Base-by-base conservation (phyloP, 1,140 invertebrate species). In the Sminthurinus signatus region DNA sequence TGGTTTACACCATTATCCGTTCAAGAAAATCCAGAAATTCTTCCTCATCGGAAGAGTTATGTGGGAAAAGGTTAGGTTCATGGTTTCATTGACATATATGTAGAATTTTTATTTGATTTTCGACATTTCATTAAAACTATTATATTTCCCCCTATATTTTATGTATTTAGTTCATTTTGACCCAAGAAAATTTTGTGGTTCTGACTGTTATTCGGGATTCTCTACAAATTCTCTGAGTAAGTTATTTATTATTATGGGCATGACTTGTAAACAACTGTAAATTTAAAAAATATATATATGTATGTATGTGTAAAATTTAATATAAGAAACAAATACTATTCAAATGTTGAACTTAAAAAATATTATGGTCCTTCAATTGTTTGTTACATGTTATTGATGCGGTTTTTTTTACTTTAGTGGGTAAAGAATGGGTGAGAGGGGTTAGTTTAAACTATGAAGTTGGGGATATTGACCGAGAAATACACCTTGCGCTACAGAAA, bases 171-270 rank as follows among this genome's bases (percentile, higher is more conserved):
- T n/a, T n/a, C 79, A 78, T 73, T 85, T 92, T 75, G 85, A 90
- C 78, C 84, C 87, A 2, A 81, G 82, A 39, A 75, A 81, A 46
- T 78, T 82, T 43, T 93, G 90, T 76, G 79, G 80, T 32, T 80
- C 83, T 12, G 79, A 86, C 52, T 93, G 89, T 77, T 93, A 93
- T 74, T 81, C 88, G 46, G 86, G 87, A 14, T 74, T 84, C 62
- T 73, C 77, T 31, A 76, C 83, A 29, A 81, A 76, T 73, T 78
- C 77, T 63, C 81, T 81, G 75, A 80, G 86, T 87, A 74, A 78
- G 75, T 46, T 5, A 5, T 55, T 8, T n/a, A 23, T n/a, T n/a
- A n/a, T n/a, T n/a, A n/a, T n/a, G n/a, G n/a, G n/a, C n/a, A n/a
- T n/a, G n/a, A n/a, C n/a, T n/a, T n/a, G n/a, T n/a, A n/a, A n/a